These are phyloP conservation scores for Ailuropoda melanoleuca DNA, from an alignment of 2,113 vertebrate genomes.

Conservation along the genomic window DNA sequence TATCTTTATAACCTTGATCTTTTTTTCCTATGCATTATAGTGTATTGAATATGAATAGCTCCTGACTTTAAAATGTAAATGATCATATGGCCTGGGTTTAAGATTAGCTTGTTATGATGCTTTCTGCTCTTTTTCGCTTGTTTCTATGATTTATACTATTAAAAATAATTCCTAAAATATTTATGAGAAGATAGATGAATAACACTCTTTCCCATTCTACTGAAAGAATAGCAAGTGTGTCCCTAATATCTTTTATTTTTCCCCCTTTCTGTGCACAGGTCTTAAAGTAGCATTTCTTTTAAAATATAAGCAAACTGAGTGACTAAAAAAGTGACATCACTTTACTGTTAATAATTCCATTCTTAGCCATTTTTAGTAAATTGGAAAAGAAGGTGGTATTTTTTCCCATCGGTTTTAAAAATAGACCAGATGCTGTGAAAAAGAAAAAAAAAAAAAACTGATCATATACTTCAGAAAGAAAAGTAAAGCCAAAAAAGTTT, in stretches of 20 bases:
- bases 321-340: slow-evolving; percentile 38
- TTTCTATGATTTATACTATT: not conserved
- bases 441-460: not conserved
- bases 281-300: slow-evolving; percentile 39
- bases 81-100: not conserved
- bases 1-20: not conserved
- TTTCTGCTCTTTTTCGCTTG: not conserved
- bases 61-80: slow-evolving; percentile 53
- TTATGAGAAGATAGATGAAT: not conserved
- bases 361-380: slow-evolving; percentile 50
- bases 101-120: slow-evolving; percentile 32
- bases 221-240: slow-evolving; percentile 1
- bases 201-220: not conserved
- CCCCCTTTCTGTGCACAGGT: not conserved
- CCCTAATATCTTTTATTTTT: not conserved
- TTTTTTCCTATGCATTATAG: not conserved
- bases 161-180: slow-evolving; percentile 41
- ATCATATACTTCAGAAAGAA: slow-evolving; percentile 19
- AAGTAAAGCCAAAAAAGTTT: not conserved
- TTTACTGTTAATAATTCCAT: slow-evolving; percentile 37
- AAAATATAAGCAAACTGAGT: slow-evolving; percentile 26
- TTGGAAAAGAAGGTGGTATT: not conserved
- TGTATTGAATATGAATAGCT: not conserved
- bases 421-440: slow-evolving; percentile 22
- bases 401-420: slow-evolving; percentile 46